Percentiles rank a stretch among this genome's conserved stretches.
Conservation (phyloP, 2,888 invertebrate genomes). For the Arrhopalites spinosus region DNA sequence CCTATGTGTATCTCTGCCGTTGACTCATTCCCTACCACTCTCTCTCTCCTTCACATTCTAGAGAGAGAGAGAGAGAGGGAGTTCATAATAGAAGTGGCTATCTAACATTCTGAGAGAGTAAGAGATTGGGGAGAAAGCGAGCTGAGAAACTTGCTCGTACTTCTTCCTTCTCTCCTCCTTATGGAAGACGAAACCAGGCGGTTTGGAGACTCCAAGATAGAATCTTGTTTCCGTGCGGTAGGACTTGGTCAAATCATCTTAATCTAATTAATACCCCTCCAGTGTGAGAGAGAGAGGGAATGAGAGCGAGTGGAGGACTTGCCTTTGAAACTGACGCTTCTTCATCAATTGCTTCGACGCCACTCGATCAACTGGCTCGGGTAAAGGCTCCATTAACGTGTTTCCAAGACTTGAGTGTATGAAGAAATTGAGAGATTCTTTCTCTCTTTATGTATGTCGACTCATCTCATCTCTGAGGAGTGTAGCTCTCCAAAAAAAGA, state of each 20-base stretch:
- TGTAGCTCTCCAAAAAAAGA: too few species aligned
- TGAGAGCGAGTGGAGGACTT: slow-evolving; percentile 15
- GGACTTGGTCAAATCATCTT: slow-evolving; percentile 38
- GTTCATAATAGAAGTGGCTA: slow-evolving; percentile 18
- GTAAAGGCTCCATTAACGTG: neutral
- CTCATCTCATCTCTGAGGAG: too few species aligned
- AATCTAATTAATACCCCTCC: slow-evolving; percentile 40
- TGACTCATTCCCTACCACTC: neutral
- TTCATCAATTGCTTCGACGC: slow-evolving; percentile 36
- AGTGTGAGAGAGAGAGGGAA: slow-evolving; percentile 19
- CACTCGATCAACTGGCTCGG: slow-evolving; percentile 16
- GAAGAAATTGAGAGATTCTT: neutral
- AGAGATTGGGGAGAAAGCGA: neutral
- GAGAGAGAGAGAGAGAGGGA: neutral
- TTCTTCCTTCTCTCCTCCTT: neutral
- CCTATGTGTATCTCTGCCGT: slow-evolving; percentile 9
- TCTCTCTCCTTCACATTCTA: neutral
- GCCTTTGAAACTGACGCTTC: slow-evolving; percentile 37
- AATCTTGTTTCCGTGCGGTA: slow-evolving; percentile 30
- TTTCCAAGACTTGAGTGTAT: neutral
- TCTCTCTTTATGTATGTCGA: neutral
- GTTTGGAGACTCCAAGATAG: slow-evolving; percentile 16
- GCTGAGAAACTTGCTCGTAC: neutral
- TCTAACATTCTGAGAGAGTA: neutral
- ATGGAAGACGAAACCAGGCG: slow-evolving; percentile 5